phyloP scores from a whole-genome alignment of 2,113 vertebrate genomes.

The Opisthocomus hoazin region DNA sequence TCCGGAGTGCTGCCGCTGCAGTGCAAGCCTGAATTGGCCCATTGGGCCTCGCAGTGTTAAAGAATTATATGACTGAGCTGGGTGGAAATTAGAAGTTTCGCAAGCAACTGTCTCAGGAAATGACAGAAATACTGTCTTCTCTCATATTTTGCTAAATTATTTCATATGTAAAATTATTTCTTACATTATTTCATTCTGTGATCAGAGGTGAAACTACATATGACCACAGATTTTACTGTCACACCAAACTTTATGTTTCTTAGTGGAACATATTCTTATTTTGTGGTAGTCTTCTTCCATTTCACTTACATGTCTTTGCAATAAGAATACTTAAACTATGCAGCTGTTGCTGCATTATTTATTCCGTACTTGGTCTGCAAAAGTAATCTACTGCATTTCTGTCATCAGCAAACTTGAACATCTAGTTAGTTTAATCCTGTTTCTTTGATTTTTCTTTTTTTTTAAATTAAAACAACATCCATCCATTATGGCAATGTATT shows the following conservation, averaged over 20 bases:
- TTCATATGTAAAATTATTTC: neutral
- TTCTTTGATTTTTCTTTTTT: neutral
- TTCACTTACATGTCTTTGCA: neutral
- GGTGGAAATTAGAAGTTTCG: neutral
- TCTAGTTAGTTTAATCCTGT: neutral
- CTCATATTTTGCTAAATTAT: neutral
- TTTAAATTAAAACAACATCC: neutral
- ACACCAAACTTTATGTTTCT: neutral
- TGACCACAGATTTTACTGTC: neutral
- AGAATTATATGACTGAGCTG: neutral
- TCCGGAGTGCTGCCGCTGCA: neutral
- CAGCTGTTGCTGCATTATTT: neutral
- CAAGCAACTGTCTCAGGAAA: neutral
- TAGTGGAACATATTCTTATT: neutral
- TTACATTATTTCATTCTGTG: neutral
- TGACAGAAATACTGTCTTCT: neutral
- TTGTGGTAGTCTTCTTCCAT: neutral
- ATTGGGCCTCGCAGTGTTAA: neutral
- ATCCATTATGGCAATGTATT: neutral
- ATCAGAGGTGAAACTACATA: neutral
- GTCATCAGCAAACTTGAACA: neutral
- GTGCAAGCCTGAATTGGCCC: conserved; percentile 2
- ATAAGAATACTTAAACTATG: neutral
- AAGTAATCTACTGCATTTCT: neutral
- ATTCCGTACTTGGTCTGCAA: neutral